phyloP scores from a whole-genome alignment of 2,888 invertebrate species.

The Pristionchus mayeri region DNA sequence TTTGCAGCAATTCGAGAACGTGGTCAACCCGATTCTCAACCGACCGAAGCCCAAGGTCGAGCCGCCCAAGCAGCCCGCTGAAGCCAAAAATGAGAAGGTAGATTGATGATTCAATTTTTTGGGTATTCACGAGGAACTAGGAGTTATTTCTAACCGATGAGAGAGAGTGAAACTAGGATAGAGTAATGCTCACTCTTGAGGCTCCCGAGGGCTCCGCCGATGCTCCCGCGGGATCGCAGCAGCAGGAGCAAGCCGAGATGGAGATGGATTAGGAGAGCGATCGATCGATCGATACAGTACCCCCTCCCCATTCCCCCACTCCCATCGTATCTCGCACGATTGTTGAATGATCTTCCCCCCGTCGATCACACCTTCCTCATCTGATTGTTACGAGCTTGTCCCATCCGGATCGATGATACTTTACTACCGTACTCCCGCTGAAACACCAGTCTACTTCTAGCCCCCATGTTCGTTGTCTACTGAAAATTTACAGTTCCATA shows the following conservation, averaged over 20 bases:
- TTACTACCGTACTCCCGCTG: not conserved
- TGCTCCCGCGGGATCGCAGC: not conserved
- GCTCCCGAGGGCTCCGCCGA: not conserved
- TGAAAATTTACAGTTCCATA: not conserved
- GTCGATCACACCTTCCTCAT: not conserved
- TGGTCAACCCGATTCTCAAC: slow-evolving; percentile 85
- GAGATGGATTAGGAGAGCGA: slow-evolving; percentile 32
- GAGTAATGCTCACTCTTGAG: no score
- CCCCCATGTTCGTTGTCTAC: not conserved
- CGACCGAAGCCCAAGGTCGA: slow-evolving; percentile 87
- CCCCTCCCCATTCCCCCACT: not conserved
- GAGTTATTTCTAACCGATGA: no score
- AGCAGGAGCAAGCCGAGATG: slow-evolving; percentile 7
- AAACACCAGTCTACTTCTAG: no score
- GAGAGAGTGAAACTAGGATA: no score
- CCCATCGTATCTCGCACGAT: not conserved
- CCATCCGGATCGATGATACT: not conserved
- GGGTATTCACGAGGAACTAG: no score
- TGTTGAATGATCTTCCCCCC: not conserved
- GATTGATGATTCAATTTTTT: no score
- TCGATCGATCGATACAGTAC: not conserved
- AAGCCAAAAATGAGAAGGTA: not conserved
- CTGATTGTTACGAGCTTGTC: not conserved
- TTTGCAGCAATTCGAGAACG: slow-evolving; percentile 80
- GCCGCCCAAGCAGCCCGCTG: slow-evolving; percentile 70